These are phyloP conservation scores for Dromas ardeola DNA, from an alignment of 2,113 vertebrate species.

Conservation along the genomic window DNA sequence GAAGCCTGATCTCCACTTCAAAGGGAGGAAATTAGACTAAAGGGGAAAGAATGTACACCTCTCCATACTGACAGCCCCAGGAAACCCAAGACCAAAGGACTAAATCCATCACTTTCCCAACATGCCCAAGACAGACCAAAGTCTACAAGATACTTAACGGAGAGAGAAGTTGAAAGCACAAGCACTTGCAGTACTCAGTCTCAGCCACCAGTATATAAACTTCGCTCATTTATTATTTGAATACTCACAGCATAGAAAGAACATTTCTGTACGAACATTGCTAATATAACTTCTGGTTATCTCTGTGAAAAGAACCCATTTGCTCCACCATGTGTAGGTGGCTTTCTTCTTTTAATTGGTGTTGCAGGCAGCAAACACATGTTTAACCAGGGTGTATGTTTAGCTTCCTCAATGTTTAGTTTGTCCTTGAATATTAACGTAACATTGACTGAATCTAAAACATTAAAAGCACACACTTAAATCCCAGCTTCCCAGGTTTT, in stretches of 20 bases:
- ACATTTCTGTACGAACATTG: not conserved
- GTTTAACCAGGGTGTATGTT: not conserved
- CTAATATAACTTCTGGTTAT: not conserved
- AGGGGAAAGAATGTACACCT: not conserved
- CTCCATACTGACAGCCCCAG: not conserved
- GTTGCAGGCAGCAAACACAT: not conserved
- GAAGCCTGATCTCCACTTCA: constrained; percentile 40
- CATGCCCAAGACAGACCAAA: not conserved
- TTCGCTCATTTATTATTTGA: not conserved
- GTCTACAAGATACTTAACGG: not conserved
- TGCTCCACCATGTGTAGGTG: not conserved
- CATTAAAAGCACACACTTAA: not conserved
- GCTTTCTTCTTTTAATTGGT: not conserved
- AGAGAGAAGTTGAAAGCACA: not conserved
- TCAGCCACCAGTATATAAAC: not conserved
- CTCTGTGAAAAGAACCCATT: not conserved
- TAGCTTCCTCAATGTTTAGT: not conserved
- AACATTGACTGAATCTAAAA: not conserved
- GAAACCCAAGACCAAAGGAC: constrained; percentile 15
- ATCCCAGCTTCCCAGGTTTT: not conserved
- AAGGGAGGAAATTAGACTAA: constrained; percentile 37
- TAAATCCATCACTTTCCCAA: constrained; percentile 4
- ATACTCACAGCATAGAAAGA: not conserved
- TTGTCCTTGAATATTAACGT: not conserved
- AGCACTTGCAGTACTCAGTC: not conserved